These are phyloP conservation scores for Sylvietta virens DNA, from an alignment of 2,113 vertebrate species.

Conservation along the genomic window DNA sequence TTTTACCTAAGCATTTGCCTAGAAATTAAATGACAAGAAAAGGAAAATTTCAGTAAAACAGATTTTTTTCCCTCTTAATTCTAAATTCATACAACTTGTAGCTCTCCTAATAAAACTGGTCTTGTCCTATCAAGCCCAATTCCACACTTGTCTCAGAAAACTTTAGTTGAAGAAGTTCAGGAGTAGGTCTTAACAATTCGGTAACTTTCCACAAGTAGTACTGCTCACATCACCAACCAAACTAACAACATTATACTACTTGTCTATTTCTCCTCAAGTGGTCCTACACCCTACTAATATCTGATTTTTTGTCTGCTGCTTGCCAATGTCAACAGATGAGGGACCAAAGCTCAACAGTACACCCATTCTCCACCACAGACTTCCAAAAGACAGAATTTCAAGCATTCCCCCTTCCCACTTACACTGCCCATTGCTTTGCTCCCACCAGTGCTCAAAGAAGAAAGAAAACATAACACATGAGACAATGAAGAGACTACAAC, in stretches of 20 bases:
- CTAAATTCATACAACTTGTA: background rate
- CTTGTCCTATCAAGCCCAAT: background rate
- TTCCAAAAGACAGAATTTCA: background rate
- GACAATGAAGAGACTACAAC: background rate
- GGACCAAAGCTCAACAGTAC: background rate
- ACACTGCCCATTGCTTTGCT: background rate
- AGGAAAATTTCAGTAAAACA: background rate
- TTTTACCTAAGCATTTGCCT: background rate
- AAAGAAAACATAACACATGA: background rate
- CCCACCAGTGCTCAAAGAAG: background rate
- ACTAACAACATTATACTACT: background rate
- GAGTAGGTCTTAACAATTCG: accelerated
- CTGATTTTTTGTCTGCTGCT: background rate
- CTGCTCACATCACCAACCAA: background rate
- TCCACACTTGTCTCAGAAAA: background rate
- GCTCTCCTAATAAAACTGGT: background rate
- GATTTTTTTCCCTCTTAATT: background rate
- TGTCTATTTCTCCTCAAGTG: background rate
- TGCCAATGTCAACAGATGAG: background rate
- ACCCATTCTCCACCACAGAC: background rate
- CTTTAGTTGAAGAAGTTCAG: background rate
- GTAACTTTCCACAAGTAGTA: accelerated
- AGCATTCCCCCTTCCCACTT: background rate
- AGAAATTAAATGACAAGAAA: background rate
- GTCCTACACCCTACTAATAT: background rate